Evolutionary conservation across 2,797 vertebrate species (phyloP).

Genomic region (Chrysolophus pictus): DNA sequence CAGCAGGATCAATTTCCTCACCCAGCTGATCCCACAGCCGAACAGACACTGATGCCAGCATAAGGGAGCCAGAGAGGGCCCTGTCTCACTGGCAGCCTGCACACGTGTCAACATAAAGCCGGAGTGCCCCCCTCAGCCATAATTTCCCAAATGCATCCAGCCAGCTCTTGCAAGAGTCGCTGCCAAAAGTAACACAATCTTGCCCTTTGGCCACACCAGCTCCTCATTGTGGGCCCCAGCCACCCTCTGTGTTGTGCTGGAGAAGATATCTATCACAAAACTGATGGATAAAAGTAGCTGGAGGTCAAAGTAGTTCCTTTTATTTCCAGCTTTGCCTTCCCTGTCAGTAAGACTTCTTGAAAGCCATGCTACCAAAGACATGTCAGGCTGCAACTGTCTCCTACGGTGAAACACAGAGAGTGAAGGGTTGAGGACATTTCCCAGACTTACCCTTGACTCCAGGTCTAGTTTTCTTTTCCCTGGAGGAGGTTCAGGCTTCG

Average conservation of each 20-base stretch:
- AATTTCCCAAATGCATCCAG: slow-evolving; percentile 52
- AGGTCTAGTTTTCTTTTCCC: background rate
- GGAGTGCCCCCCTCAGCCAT: slow-evolving; percentile 9
- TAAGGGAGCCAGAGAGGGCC: background rate
- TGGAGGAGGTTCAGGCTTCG: background rate
- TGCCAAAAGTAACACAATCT: slow-evolving; percentile 66
- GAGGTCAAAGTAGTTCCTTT: background rate
- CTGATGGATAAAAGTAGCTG: slow-evolving; percentile 6
- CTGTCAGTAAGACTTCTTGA: background rate
- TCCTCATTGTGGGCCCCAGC: slow-evolving; percentile 39
- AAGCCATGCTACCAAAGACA: background rate
- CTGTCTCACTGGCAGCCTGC: slow-evolving; percentile 9
- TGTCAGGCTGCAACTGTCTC: background rate
- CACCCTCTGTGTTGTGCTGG: background rate
- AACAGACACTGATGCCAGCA: background rate
- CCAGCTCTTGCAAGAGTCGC: slow-evolving; percentile 1
- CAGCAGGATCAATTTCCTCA: slow-evolving; percentile 32
- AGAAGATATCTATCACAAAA: slow-evolving; percentile 2
- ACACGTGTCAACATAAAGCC: slow-evolving; percentile 48
- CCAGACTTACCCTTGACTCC: slow-evolving; percentile 7
- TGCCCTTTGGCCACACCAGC: slow-evolving; percentile 51
- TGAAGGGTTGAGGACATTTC: slow-evolving; percentile 5
- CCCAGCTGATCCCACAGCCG: background rate
- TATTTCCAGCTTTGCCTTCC: background rate
- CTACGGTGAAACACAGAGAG: background rate